Evolutionary conservation across 2,113 vertebrate species (phyloP).

Genomic region (Typhlomys cinereus): DNA sequence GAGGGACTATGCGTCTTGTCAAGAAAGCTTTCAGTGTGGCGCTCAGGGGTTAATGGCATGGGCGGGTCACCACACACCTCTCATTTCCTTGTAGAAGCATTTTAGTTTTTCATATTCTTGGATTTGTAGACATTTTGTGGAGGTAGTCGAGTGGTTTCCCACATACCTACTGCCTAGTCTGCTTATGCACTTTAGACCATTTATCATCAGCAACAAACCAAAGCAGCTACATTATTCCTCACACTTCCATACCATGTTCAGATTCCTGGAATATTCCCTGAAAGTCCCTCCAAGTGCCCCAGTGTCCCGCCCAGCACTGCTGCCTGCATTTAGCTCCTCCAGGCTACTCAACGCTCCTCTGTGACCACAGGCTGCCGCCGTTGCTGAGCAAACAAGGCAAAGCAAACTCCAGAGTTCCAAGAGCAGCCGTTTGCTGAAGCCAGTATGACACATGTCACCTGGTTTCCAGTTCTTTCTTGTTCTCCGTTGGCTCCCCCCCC

Average conservation of each 20-base stretch:
- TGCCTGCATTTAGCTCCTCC: not conserved
- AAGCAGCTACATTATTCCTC: not conserved
- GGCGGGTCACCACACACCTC: too few species aligned
- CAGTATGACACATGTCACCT: not conserved
- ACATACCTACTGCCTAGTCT: too few species aligned
- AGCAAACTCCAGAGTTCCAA: not conserved
- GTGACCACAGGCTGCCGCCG: too few species aligned
- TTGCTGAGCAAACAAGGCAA: too few species aligned
- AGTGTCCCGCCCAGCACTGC: not conserved
- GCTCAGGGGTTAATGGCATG: not conserved
- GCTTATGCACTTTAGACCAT: not conserved
- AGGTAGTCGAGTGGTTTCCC: not conserved
- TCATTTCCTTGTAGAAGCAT: not conserved
- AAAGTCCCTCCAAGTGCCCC: not conserved
- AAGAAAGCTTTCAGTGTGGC: fast-evolving
- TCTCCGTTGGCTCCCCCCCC: not conserved
- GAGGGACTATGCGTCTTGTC: not conserved
- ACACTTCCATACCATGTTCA: not conserved
- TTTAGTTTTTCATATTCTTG: not conserved
- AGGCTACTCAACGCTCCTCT: not conserved
- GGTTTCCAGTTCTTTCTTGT: conserved; percentile 29
- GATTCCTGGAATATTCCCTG: not conserved
- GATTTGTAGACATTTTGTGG: not conserved
- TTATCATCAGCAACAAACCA: not conserved
- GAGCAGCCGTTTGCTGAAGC: conserved; percentile 7